These are phyloP conservation scores for Apis florea DNA, from an alignment of 1,140 invertebrate genomes.

Conservation along the genomic window DNA sequence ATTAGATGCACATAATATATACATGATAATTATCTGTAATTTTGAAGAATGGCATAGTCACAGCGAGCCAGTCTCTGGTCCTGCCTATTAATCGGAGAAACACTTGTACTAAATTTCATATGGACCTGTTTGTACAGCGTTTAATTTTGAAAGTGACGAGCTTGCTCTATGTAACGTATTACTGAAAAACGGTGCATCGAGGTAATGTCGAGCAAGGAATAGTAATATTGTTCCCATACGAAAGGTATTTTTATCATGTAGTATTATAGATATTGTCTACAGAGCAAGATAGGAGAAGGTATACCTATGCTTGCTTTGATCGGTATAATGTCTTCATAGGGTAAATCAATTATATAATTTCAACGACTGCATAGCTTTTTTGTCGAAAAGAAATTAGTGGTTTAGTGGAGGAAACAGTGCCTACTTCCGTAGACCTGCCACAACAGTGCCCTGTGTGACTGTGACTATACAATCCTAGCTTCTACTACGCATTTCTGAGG, in stretches of 20 bases:
- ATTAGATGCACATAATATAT: constrained; percentile 78
- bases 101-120: constrained; percentile 59
- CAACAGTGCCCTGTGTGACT: constrained; percentile 80
- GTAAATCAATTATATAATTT: constrained; percentile 65
- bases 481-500: constrained; percentile 80
- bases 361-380: constrained; percentile 75
- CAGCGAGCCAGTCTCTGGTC: constrained; percentile 59
- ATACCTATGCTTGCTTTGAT: constrained; percentile 79
- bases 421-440: constrained; percentile 80
- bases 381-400: constrained; percentile 76
- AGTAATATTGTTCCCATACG: constrained; percentile 51
- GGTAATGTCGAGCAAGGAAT: constrained; percentile 47
- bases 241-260: constrained; percentile 59
- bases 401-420: constrained; percentile 79
- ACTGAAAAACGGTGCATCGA: constrained; percentile 52
- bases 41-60: constrained; percentile 67
- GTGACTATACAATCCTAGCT: constrained; percentile 80
- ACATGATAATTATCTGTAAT: constrained; percentile 75
- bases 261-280: constrained; percentile 59
- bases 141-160: constrained; percentile 60
- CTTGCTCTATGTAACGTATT: constrained; percentile 56
- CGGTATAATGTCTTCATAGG: constrained; percentile 70
- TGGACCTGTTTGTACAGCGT: constrained; percentile 59
- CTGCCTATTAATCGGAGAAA: constrained; percentile 60
- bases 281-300: constrained; percentile 80